These are phyloP conservation scores for Chydorus sphaericus DNA, from an alignment of 2,888 invertebrate genomes.

Conservation along the genomic window DNA sequence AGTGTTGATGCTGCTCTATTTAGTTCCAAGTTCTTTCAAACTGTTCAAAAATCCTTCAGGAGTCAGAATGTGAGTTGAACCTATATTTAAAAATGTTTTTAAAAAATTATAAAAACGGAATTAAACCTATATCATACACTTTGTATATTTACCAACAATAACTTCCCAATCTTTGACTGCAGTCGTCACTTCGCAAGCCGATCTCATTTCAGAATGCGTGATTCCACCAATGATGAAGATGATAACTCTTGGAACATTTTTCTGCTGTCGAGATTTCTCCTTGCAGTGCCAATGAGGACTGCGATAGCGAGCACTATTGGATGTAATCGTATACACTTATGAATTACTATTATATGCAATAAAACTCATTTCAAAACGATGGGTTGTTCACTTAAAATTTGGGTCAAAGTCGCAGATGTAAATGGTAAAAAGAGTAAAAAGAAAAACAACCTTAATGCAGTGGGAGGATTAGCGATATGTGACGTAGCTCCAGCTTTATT, in stretches of 20 bases:
- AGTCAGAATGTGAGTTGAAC: slow-evolving; percentile 89
- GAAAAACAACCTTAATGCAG: slow-evolving; percentile 17
- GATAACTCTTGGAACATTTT: slow-evolving; percentile 89
- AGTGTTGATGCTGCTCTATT: no score
- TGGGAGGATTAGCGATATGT: slow-evolving; percentile 61
- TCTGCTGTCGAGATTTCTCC: slow-evolving; percentile 85
- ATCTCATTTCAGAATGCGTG: slow-evolving; percentile 91
- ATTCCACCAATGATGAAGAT: slow-evolving; percentile 94
- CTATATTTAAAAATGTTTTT: slow-evolving; percentile 27
- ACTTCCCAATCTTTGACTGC: slow-evolving; percentile 97
- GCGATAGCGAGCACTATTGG: slow-evolving; percentile 82
- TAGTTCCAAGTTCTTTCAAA: slow-evolving; percentile 54
- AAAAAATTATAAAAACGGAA: neutral
- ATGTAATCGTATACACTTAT: slow-evolving; percentile 52
- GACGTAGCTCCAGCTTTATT: slow-evolving; percentile 70
- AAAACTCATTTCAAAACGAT: no score
- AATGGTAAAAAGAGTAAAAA: no score
- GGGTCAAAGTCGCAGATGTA: no score
- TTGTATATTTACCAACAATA: slow-evolving; percentile 52
- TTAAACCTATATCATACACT: neutral
- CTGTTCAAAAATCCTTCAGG: slow-evolving; percentile 90
- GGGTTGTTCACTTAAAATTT: no score
- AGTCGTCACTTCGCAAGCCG: slow-evolving; percentile 94
- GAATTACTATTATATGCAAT: slow-evolving; percentile 73
- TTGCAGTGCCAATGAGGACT: slow-evolving; percentile 99